Conservation (phyloP, 2,888 invertebrate species). For the Rotaria magnacalcarata region DNA sequence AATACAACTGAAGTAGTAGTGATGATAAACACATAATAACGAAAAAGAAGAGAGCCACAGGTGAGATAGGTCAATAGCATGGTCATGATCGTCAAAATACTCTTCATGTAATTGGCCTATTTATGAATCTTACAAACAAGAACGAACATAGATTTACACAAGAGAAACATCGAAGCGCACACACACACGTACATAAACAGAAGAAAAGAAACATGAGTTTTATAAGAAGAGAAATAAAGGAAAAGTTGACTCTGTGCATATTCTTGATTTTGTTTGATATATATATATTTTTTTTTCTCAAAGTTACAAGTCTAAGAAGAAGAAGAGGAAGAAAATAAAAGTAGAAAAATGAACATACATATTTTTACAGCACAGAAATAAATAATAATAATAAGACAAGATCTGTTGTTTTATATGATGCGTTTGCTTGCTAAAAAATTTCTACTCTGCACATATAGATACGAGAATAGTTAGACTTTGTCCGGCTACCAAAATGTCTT, state of each 20-base stretch:
- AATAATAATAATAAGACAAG: background rate
- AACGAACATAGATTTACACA: background rate
- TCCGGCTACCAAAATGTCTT: background rate
- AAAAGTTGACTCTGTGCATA: background rate
- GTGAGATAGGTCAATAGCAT: background rate
- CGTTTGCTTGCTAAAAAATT: background rate
- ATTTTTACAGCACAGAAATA: constrained; percentile 17
- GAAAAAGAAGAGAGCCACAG: background rate
- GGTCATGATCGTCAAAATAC: background rate
- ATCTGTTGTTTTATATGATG: background rate
- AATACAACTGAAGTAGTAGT: background rate
- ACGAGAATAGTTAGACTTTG: background rate
- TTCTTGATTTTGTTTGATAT: background rate
- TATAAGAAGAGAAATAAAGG: background rate
- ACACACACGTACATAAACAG: background rate
- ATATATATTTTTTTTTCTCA: background rate
- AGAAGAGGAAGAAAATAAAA: constrained; percentile 1
- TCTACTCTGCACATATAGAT: background rate
- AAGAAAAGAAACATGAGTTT: background rate
- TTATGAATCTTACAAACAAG: background rate
- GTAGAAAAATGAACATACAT: constrained; percentile 3
- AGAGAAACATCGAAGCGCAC: background rate
- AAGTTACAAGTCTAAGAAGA: background rate
- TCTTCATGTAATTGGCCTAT: background rate
- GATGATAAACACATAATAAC: background rate